Conservation (phyloP, 2,113 vertebrate genomes). For the Ailuropoda melanoleuca region DNA sequence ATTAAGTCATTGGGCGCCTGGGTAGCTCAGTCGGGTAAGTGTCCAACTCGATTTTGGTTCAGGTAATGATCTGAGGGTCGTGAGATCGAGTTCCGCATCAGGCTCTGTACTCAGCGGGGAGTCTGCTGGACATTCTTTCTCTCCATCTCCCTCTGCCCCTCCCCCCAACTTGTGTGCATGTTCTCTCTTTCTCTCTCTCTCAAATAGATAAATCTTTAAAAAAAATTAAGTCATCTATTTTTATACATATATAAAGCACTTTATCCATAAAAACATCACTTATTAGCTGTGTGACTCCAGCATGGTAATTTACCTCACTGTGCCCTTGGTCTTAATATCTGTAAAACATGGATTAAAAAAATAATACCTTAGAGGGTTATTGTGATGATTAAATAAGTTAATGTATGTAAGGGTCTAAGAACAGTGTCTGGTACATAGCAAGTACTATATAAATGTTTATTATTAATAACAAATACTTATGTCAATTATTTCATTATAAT, state of each 20-base stretch:
- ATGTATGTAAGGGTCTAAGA: background rate
- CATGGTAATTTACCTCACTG: background rate
- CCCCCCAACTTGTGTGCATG: background rate
- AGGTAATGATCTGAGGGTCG: background rate
- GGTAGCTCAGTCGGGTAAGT: background rate
- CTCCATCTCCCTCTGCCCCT: background rate
- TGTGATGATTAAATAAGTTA: background rate
- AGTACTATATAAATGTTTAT: background rate
- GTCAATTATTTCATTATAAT: background rate
- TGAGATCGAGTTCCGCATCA: background rate
- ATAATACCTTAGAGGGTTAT: background rate
- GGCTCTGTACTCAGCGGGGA: background rate
- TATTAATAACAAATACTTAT: background rate
- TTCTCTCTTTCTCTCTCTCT: background rate
- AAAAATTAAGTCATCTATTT: constrained; percentile 18
- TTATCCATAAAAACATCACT: background rate
- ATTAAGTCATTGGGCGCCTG: background rate
- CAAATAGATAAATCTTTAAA: background rate
- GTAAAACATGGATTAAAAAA: constrained; percentile 1
- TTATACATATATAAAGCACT: background rate
- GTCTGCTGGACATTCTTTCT: background rate
- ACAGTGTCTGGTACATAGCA: background rate
- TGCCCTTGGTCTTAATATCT: background rate
- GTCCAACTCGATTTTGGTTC: background rate
- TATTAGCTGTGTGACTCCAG: background rate